phyloP scores from a whole-genome alignment of 2,888 invertebrate genomes.

The Podotricha telesiphe region DNA sequence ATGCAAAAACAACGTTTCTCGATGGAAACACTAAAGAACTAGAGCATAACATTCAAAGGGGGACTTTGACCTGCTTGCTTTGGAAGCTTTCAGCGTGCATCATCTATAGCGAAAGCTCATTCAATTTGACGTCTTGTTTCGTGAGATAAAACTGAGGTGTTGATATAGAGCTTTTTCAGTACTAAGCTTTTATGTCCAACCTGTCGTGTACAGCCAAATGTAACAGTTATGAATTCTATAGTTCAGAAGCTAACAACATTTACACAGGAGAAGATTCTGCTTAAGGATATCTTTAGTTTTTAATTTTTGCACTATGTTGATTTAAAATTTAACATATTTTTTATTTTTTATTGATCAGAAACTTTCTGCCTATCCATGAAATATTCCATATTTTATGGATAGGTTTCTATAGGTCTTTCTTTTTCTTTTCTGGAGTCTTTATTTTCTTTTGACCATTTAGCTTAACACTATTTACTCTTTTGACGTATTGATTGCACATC shows the following conservation, averaged over 20 bases:
- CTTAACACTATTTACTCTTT: too few species aligned
- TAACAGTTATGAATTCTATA: slow-evolving; percentile 3
- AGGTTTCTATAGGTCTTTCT: too few species aligned
- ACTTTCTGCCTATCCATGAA: too few species aligned
- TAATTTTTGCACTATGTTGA: too few species aligned
- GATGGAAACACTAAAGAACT: slow-evolving; percentile 41
- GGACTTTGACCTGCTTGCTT: slow-evolving; percentile 41
- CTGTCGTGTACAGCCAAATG: slow-evolving; percentile 7
- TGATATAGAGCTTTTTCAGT: slow-evolving; percentile 13
- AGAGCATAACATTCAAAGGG: slow-evolving; percentile 39
- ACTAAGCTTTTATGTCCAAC: slow-evolving; percentile 17
- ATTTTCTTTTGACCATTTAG: too few species aligned
- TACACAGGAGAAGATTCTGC: background rate
- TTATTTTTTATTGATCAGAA: too few species aligned
- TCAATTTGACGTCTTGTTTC: slow-evolving; percentile 37
- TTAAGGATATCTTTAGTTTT: background rate
- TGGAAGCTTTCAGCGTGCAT: slow-evolving; percentile 35
- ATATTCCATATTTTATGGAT: too few species aligned
- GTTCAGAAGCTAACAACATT: background rate
- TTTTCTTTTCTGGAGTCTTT: too few species aligned
- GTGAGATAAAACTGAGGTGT: slow-evolving; percentile 27
- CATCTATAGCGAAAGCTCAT: slow-evolving; percentile 27
- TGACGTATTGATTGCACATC: too few species aligned
- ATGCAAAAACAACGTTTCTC: slow-evolving; percentile 35
- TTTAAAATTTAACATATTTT: too few species aligned